phyloP scores from a whole-genome alignment of 92 coral and sea anemone genomes.

The Actinostola sp. region DNA sequence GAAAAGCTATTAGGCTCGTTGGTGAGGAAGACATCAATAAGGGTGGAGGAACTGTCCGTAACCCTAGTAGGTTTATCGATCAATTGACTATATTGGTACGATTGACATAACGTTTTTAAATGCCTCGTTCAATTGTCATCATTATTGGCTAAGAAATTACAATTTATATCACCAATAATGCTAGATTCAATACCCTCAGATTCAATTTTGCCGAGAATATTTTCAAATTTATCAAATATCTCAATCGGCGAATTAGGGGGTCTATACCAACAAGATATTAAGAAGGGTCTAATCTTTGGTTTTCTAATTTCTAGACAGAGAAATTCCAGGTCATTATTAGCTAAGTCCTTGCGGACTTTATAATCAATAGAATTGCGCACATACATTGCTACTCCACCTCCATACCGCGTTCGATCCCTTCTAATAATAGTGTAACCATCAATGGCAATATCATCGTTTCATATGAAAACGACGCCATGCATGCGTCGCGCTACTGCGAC shows the following conservation, averaged over 20 bases:
- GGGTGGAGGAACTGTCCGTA: conserved; percentile 28
- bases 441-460: too few relatives aligned
- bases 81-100: conserved; percentile 30
- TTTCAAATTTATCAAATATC: conserved; percentile 4
- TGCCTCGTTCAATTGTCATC: conserved; percentile 35
- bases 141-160: conserved; percentile 14
- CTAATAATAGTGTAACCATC: too few relatives aligned
- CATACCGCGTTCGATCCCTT: too few relatives aligned
- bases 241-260: conserved; percentile 2
- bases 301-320: too few relatives aligned
- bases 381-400: too few relatives aligned
- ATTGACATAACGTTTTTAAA: conserved; percentile 31
- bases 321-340: too few relatives aligned
- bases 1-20: conserved; percentile 36
- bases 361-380: too few relatives aligned
- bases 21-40: conserved; percentile 43
- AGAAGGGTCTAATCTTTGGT: too few relatives aligned
- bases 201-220: conserved; percentile 2
- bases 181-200: conserved; percentile 32
- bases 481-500: too few relatives aligned
- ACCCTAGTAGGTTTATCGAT: conserved; percentile 35
- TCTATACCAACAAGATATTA: conserved; percentile 9
- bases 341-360: too few relatives aligned
- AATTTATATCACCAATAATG: conserved; percentile 40
- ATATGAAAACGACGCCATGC: too few relatives aligned